Evolutionary conservation across 2,113 vertebrate species (phyloP), one percentile per base, ranked within the genome.

Genomic region (Chascanopsetta lugubris): DNA sequence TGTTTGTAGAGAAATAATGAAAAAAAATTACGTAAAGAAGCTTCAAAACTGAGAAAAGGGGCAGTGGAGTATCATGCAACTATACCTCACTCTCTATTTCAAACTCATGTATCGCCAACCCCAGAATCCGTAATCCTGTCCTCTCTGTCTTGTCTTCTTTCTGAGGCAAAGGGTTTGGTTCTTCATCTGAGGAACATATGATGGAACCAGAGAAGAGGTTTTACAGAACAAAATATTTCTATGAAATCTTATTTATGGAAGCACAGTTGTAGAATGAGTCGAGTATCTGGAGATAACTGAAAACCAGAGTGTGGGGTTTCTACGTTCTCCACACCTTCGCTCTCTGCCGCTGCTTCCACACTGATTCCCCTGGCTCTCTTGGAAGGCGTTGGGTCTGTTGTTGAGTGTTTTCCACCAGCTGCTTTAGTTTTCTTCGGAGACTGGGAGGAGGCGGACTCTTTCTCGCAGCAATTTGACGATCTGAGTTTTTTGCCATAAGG

Each of bases 31-130:
- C 32, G 10, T 1, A 34, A 34, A 11, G 32, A 34, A 34, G 13
- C 10, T 34, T 34, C 32, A 34, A 34, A 34, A 34, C 32, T n/a
- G n/a, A n/a, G n/a, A n/a, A n/a, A 13, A n/a, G 5, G 26, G 8
- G 17, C 17, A 3, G 29, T 12, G n/a, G 7, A 11, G 26, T 42
- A 8, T 59, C 25, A 24, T 13, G 34, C 6, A 3, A 2, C n/a
- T 49, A 30, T 79, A 91, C 91, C 76, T 77, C 80, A 65, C 80
- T 85, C 0, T 79, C 82, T 76, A 82, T 79, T 63, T 91, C 89
- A 82, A 93, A 93, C 60, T 93, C 92, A n/a, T 74, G 88, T 0
- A 80, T 66, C 25, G 93, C 93, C 59, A 82, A 79, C 50, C 85
- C 86, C 2, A 93, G 83, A 67, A 92, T 88, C 9, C 91, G 87